Base-by-base conservation (phyloP, 2,113 vertebrate species). In the Lepus americanus region DNA sequence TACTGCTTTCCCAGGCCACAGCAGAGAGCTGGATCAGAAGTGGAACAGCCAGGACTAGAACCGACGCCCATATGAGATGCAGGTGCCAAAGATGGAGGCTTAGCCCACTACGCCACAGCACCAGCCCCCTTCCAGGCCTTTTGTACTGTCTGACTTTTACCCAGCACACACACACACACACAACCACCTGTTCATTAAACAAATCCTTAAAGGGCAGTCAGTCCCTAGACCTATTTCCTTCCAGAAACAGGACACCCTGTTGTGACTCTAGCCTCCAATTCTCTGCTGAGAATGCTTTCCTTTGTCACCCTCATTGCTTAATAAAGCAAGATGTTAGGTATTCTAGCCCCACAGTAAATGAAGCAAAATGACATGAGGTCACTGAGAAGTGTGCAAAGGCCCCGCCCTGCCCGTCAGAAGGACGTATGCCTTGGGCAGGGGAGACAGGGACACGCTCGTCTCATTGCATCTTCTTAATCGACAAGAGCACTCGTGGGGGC, bases 321-420 rank as follows among this genome's bases (percentile, higher is more conserved):
- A 80, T 53, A 84, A 87, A 17, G 76, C 59, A 84, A 95, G 91
- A 66, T 16, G 69, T 78, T 78, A 69, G 53, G 67, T 61, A n/a
- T 49, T 22, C 16, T 4, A 14, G 39, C 78, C 64, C 44, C 53
- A 55, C 6, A 39, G 64, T 16, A 64, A 92, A 70, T 6, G 39
- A 76, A 31, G 17, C 16, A 64, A 93, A 89, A 76, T 55, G 76
- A 44, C 59, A 83, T 31, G 69, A 69, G 63, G 73, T 49, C 36
- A 79, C 33, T 90, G 63, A 13, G 59, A 55, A 76, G 22, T 63
- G 36, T 73, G 85, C 87, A 53, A 70, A 85, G 74, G 51, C 31
- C 82, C 84, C 17, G 17, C 84, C 83, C 39, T 70, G 44, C 44
- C 13, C 0, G 2, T 44, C 76, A 53, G 77, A 94, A 61, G 36